Evolutionary conservation across 2,888 invertebrate genomes (phyloP).

Genomic region (Keiferia lycopersicella): DNA sequence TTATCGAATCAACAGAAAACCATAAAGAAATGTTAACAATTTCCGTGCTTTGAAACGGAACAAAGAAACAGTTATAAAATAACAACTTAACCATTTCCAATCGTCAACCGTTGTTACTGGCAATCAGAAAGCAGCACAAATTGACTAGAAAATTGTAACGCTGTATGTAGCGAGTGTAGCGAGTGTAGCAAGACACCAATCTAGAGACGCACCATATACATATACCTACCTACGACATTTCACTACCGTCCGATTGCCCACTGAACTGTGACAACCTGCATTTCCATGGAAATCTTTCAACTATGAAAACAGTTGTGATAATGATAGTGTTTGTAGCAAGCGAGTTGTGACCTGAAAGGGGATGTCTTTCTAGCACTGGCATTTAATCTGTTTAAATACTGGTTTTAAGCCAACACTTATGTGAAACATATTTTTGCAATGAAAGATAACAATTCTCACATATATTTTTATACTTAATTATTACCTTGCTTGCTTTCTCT

Average conservation of each 20-base stretch:
- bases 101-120: conserved; percentile 36
- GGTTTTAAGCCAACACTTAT: conserved; percentile 1
- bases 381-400: not conserved
- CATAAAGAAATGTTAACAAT: conserved; percentile 11
- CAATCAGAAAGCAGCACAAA: conserved; percentile 64
- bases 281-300: conserved; percentile 4
- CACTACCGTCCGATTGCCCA: conserved; percentile 44
- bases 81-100: conserved; percentile 33
- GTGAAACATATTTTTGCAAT: not conserved
- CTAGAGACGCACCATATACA: conserved; percentile 36
- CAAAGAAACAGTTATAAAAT: conserved; percentile 29
- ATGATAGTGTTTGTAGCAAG: conserved; percentile 9
- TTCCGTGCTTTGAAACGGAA: conserved; percentile 24
- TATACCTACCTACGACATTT: conserved; percentile 32
- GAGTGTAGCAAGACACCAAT: conserved; percentile 29
- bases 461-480: not conserved
- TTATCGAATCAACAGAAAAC: conserved; percentile 15
- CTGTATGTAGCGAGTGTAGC: conserved; percentile 19
- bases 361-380: not conserved
- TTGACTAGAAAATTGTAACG: conserved; percentile 73
- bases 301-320: conserved; percentile 22
- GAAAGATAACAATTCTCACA: not conserved
- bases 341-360: not conserved
- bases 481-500: not conserved
- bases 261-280: conserved; percentile 37